Conservation (phyloP, 2,113 vertebrate genomes). For the Artemisiospiza belli region DNA sequence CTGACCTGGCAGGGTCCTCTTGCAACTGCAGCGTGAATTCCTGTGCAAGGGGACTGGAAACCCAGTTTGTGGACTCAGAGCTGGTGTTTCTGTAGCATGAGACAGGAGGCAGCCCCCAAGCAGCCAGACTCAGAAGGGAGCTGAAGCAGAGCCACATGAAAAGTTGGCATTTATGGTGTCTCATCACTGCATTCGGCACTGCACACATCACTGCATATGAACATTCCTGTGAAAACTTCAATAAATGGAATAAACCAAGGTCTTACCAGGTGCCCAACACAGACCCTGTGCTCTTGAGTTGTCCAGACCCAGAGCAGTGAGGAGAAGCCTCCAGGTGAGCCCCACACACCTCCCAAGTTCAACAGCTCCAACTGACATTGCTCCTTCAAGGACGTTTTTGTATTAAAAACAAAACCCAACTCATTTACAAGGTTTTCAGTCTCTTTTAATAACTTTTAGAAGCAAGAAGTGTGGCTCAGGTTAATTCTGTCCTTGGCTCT, state of each 20-base stretch:
- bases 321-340: neutral
- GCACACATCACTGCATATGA: neutral
- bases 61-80: neutral
- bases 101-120: neutral
- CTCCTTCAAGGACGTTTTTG: neutral
- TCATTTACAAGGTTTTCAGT: neutral
- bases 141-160: neutral
- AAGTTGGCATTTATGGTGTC: neutral
- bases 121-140: neutral
- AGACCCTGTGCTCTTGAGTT: neutral
- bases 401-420: neutral
- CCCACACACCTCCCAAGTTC: neutral
- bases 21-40: neutral
- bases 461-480: neutral
- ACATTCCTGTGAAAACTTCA: neutral
- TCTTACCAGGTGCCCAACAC: neutral
- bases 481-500: neutral
- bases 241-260: neutral
- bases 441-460: neutral
- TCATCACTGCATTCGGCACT: neutral
- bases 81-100: neutral
- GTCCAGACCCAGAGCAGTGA: neutral
- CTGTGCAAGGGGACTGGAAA: neutral
- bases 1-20: neutral
- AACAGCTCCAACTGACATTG: fast-evolving